Conservation (phyloP, 2,888 invertebrate species). For the Ecdyonurus torrentis region DNA sequence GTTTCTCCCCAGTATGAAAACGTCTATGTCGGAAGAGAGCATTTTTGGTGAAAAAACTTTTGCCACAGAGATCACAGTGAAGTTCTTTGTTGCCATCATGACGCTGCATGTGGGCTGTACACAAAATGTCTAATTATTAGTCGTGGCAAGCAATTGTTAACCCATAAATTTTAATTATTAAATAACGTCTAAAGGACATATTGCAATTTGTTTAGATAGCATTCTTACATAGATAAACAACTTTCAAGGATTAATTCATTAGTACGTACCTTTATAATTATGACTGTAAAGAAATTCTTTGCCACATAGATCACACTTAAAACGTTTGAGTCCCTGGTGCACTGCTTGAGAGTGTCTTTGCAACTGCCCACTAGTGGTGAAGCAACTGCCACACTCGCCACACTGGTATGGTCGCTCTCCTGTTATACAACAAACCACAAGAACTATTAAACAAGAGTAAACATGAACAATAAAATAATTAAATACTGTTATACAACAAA, state of each 20-base stretch:
- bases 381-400: slow-evolving; percentile 13
- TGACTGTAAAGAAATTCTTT: slow-evolving; percentile 16
- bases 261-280: slow-evolving; percentile 11
- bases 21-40: slow-evolving; percentile 12
- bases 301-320: slow-evolving; percentile 15
- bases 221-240: neutral
- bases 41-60: slow-evolving; percentile 16
- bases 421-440: too few species aligned
- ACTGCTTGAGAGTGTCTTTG: slow-evolving; percentile 13
- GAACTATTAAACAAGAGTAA: neutral
- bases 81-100: slow-evolving; percentile 16
- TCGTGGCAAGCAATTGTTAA: neutral
- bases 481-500: too few species aligned
- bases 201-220: neutral
- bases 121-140: neutral
- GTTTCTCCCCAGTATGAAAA: slow-evolving; percentile 13
- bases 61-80: slow-evolving; percentile 16
- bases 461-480: neutral
- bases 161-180: neutral
- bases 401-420: slow-evolving; percentile 11
- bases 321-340: slow-evolving; percentile 14
- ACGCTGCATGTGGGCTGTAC: slow-evolving; percentile 15
- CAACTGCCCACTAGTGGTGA: slow-evolving; percentile 15
- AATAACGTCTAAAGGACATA: too few species aligned
- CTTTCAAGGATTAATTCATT: neutral